Conservation (phyloP, 1,140 invertebrate species). For the Diprion similis region DNA sequence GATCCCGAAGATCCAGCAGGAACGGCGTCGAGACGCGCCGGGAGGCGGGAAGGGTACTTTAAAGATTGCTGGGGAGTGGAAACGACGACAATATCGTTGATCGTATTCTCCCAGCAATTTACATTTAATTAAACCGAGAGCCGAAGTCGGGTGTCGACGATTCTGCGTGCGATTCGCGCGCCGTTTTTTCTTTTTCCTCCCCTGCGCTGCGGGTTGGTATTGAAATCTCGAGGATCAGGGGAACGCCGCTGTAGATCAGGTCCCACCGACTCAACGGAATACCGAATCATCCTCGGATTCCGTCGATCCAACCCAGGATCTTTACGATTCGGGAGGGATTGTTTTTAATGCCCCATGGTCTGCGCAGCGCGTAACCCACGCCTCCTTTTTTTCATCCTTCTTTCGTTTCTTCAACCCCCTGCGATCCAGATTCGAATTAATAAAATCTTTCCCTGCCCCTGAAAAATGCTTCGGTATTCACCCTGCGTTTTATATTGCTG, state of each 20-base stretch:
- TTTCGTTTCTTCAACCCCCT: not conserved
- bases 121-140: slow-evolving; percentile 7
- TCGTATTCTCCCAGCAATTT: slow-evolving; percentile 7
- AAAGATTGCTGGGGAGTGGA: not conserved
- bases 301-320: not conserved
- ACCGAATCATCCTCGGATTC: not conserved
- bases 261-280: not conserved
- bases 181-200: not conserved
- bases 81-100: slow-evolving; percentile 5
- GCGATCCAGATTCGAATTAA: not conserved
- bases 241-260: not conserved
- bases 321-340: slow-evolving; percentile 4
- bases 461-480: not conserved
- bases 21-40: not conserved
- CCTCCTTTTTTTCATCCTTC: not conserved
- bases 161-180: not conserved
- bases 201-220: not conserved
- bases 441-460: not conserved
- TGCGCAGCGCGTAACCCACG: not conserved
- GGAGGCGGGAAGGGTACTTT: not conserved
- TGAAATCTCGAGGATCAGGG: not conserved
- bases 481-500: not conserved
- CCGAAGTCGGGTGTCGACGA: not conserved
- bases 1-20: not conserved
- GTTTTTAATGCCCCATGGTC: not conserved